Evolutionary conservation across 2,888 invertebrate species (phyloP).

Genomic region (Digitonthophagus gazella): DNA sequence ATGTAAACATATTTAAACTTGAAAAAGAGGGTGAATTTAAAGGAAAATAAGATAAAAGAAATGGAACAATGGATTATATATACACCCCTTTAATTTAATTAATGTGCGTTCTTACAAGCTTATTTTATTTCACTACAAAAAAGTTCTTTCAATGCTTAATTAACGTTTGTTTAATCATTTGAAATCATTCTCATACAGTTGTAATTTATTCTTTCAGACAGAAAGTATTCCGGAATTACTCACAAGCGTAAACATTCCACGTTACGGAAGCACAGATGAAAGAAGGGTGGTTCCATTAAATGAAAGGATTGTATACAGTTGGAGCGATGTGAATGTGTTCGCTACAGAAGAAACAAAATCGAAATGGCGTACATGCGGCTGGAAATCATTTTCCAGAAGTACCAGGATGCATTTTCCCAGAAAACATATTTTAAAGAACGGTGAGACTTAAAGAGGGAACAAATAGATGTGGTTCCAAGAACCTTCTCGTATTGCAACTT

Average conservation of each 20-base stretch:
- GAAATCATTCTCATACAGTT: neutral
- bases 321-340: constrained; percentile 78
- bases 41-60: constrained; percentile 3
- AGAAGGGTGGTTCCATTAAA: constrained; percentile 25
- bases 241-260: constrained; percentile 6
- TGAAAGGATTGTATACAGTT: constrained; percentile 67
- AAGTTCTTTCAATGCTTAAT: no score
- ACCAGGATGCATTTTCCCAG: constrained; percentile 43
- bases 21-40: neutral
- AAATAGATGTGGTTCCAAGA: no score
- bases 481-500: neutral
- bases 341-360: constrained; percentile 53
- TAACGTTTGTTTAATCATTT: no score
- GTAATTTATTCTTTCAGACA: constrained; percentile 7
- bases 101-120: neutral
- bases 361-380: no score
- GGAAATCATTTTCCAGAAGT: constrained; percentile 34
- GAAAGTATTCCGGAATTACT: constrained; percentile 18
- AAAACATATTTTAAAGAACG: constrained; percentile 74
- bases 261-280: constrained; percentile 21
- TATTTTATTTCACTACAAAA: no score
- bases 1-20: neutral
- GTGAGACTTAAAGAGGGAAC: no score
- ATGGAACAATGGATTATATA: no score
- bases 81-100: neutral